A percentile compares a stretch with the other conserved stretches of the same genome.
Conservation (phyloP, 1,140 invertebrate genomes). For the Tenebrio molitor region DNA sequence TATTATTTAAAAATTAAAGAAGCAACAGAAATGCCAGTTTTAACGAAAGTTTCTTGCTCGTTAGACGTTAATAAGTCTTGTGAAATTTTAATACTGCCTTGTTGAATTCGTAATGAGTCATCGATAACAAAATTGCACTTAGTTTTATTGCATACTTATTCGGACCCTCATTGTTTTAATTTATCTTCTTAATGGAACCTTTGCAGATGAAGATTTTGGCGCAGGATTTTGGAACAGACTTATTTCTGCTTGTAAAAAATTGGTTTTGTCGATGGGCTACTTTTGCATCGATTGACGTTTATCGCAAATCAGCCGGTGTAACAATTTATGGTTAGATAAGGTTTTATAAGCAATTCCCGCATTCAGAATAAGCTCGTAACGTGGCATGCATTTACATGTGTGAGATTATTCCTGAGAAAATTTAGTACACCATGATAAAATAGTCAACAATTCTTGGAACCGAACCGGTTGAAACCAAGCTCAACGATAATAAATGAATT, state of each 20-base stretch:
- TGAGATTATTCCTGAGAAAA: constrained; percentile 26
- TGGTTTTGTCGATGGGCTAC: too few relatives aligned
- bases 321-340: constrained; percentile 36
- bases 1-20: constrained; percentile 29
- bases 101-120: constrained; percentile 16
- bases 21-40: constrained; percentile 8
- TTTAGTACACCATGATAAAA: constrained; percentile 18
- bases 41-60: not conserved
- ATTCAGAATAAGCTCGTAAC: constrained; percentile 30
- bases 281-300: not conserved
- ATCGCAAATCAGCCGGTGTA: constrained; percentile 18
- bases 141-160: too few relatives aligned
- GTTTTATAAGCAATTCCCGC: constrained; percentile 40
- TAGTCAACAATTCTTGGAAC: too few relatives aligned
- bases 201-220: too few relatives aligned
- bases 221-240: too few relatives aligned
- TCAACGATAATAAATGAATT: constrained; percentile 43
- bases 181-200: too few relatives aligned
- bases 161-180: too few relatives aligned
- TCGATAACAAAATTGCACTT: too few relatives aligned
- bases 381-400: constrained; percentile 34
- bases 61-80: constrained; percentile 1
- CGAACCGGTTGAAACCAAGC: not conserved
- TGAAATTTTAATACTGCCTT: constrained; percentile 14
- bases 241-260: too few relatives aligned